A percentile compares a stretch with the other conserved stretches of the same genome.
Conservation (phyloP, 2,797 vertebrate genomes). For the Erithacus rubecula region DNA sequence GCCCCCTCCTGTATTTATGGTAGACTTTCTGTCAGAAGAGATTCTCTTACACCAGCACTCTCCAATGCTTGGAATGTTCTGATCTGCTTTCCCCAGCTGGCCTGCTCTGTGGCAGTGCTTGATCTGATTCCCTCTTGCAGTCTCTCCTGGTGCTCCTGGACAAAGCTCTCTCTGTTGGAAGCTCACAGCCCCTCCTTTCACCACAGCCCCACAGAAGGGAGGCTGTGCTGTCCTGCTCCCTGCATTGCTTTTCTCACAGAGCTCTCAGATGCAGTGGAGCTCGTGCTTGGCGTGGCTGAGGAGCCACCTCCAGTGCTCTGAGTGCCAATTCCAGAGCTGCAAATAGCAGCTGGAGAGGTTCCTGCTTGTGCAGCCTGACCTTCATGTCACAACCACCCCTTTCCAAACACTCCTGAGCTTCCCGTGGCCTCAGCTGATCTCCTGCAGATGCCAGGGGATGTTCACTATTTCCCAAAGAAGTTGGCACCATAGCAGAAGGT, state of each 20-base stretch:
- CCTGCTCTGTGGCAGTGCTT: background rate
- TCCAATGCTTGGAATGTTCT: background rate
- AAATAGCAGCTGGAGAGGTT: fast-evolving
- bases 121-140: background rate
- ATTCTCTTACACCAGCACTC: background rate
- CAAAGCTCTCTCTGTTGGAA: background rate
- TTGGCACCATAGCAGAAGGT: fast-evolving
- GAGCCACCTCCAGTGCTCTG: background rate
- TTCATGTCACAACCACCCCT: background rate
- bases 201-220: fast-evolving
- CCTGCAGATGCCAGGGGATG: background rate
- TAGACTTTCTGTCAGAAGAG: background rate
- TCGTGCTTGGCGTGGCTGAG: background rate
- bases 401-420: background rate
- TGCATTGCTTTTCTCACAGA: background rate
- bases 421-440: background rate
- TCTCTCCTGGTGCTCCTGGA: background rate
- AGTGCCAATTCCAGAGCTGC: background rate
- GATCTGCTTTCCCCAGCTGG: background rate
- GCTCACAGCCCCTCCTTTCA: background rate
- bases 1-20: background rate
- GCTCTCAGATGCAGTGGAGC: background rate
- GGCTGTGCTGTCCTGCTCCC: background rate
- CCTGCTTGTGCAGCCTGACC: background rate
- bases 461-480: background rate